These are phyloP conservation scores for Beris chalybata DNA, from an alignment of 2,888 invertebrate species.

Conservation along the genomic window DNA sequence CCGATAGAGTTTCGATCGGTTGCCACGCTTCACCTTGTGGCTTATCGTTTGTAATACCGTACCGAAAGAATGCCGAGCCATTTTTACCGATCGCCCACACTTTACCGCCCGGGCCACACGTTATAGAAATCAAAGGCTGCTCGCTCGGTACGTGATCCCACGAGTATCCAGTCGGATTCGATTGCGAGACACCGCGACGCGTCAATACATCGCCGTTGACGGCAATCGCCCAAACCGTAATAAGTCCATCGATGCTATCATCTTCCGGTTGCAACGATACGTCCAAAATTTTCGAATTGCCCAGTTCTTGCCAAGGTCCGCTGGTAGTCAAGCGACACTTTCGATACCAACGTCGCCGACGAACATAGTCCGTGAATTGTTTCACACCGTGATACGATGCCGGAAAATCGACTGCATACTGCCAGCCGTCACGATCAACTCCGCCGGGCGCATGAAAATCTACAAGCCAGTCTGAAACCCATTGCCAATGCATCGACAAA, in stretches of 20 bases:
- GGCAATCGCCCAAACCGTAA: constrained; percentile 83
- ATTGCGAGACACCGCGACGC: constrained; percentile 73
- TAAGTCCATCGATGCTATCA: constrained; percentile 56
- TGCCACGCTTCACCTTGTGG: constrained; percentile 75
- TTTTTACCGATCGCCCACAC: constrained; percentile 88
- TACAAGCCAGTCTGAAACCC: constrained; percentile 89
- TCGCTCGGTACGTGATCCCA: constrained; percentile 65
- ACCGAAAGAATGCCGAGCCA: constrained; percentile 79
- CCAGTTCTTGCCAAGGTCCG: constrained; percentile 87
- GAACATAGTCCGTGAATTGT: constrained; percentile 85
- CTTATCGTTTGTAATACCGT: constrained; percentile 70
- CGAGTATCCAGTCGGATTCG: constrained; percentile 69
- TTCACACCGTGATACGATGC: constrained; percentile 83
- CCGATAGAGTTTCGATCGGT: constrained; percentile 72
- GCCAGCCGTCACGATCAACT: constrained; percentile 91
- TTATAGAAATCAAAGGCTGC: constrained; percentile 74
- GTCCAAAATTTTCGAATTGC: constrained; percentile 82
- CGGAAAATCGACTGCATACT: constrained; percentile 91
- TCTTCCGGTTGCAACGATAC: constrained; percentile 72
- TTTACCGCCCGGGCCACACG: constrained; percentile 65
- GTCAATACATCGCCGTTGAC: constrained; percentile 84
- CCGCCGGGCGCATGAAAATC: constrained; percentile 89
- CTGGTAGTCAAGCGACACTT: constrained; percentile 79
- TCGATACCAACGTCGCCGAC: constrained; percentile 81
- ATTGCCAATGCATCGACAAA: constrained; percentile 85